phyloP scores from a whole-genome alignment of 2,888 invertebrate genomes.

The Amphipyra tragopoginis region DNA sequence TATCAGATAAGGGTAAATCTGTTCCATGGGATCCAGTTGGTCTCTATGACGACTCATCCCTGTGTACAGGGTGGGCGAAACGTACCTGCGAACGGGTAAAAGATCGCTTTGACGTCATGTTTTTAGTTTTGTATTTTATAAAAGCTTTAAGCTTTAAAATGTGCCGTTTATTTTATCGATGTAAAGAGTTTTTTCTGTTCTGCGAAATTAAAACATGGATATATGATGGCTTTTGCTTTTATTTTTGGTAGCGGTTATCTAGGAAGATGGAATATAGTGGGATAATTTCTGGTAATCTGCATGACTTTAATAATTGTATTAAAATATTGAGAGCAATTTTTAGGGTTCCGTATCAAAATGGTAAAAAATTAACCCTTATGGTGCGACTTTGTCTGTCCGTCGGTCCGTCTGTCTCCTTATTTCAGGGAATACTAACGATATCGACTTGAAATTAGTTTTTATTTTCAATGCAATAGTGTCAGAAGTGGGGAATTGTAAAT shows the following conservation, averaged over 20 bases:
- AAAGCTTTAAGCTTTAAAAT: slow-evolving; percentile 33
- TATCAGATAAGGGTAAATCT: slow-evolving; percentile 84
- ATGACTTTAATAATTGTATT: too few relatives aligned
- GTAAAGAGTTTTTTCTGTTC: slow-evolving; percentile 11
- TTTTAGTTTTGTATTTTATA: slow-evolving; percentile 25
- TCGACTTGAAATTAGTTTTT: too few relatives aligned
- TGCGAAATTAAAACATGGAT: slow-evolving; percentile 15
- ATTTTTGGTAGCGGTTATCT: slow-evolving; percentile 28
- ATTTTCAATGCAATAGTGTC: too few relatives aligned
- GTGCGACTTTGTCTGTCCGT: too few relatives aligned
- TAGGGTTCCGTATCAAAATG: too few relatives aligned
- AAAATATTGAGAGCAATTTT: too few relatives aligned
- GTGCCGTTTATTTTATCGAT: slow-evolving; percentile 28
- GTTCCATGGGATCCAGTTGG: slow-evolving; percentile 80
- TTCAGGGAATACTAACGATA: too few relatives aligned
- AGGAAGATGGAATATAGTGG: too few relatives aligned
- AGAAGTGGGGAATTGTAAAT: too few relatives aligned
- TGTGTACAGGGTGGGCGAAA: slow-evolving; percentile 41
- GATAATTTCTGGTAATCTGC: too few relatives aligned
- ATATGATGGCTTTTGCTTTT: slow-evolving; percentile 5
- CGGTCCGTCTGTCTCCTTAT: too few relatives aligned
- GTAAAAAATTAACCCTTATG: too few relatives aligned
- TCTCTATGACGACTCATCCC: slow-evolving; percentile 82
- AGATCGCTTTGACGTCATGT: slow-evolving; percentile 50
- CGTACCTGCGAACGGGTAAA: slow-evolving; percentile 49